Evolutionary conservation across 2,888 invertebrate species (phyloP).

Genomic region (Brenthis daphne): DNA sequence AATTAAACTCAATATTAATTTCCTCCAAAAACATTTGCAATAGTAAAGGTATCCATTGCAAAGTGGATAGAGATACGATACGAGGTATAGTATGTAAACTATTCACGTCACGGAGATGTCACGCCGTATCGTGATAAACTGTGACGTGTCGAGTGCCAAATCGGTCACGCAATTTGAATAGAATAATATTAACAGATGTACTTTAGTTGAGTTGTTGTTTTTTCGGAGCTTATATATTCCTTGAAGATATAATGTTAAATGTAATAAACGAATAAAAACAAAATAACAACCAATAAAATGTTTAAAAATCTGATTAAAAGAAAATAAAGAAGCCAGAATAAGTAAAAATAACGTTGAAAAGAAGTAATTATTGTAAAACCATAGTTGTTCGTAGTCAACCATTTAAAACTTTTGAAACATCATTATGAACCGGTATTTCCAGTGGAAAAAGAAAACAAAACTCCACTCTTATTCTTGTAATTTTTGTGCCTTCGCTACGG

Average conservation of each 20-base stretch:
- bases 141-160: constrained; percentile 52
- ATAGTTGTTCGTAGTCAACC: constrained; percentile 3
- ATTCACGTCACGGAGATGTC: constrained; percentile 46
- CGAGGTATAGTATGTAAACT: constrained; percentile 10
- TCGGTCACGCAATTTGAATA: constrained; percentile 52
- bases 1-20: no score
- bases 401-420: constrained; percentile 18
- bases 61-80: constrained; percentile 16
- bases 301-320: neutral
- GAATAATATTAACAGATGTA: constrained; percentile 44
- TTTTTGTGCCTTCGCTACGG: constrained; percentile 27
- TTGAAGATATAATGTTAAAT: constrained; percentile 8
- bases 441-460: constrained; percentile 18
- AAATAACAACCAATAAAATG: neutral
- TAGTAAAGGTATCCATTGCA: neutral
- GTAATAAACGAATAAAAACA: neutral
- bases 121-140: constrained; percentile 46
- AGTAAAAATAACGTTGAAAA: neutral
- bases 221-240: constrained; percentile 20
- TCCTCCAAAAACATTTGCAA: no score
- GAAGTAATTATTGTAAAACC: neutral
- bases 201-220: constrained; percentile 24
- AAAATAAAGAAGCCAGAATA: neutral
- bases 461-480: constrained; percentile 28
- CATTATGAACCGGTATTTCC: constrained; percentile 20